Conservation (phyloP, 2,113 vertebrate genomes). For the Garra rufa region DNA sequence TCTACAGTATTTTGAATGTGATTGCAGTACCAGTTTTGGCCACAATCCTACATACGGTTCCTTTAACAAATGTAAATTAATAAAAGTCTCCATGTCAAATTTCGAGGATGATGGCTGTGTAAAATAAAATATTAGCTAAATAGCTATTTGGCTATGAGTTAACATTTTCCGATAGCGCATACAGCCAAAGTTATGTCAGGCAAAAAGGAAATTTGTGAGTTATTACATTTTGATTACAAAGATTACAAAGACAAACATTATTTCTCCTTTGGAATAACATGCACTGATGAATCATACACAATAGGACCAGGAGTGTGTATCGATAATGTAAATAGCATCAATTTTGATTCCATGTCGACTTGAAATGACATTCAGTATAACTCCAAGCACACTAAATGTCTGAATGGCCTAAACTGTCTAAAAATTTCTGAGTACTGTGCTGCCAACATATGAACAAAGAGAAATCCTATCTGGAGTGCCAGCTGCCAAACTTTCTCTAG, state of each 20-base stretch:
- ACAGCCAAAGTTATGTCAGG: neutral
- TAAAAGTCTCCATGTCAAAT: neutral
- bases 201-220: neutral
- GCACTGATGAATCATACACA: slow-evolving; percentile 6
- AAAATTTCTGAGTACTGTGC: neutral
- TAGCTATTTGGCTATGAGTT: neutral
- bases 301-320: neutral
- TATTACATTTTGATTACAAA: neutral
- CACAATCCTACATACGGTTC: no score
- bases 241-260: slow-evolving; percentile 7
- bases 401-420: neutral
- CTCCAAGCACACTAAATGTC: neutral
- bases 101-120: neutral
- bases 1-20: no score
- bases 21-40: no score
- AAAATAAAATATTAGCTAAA: neutral
- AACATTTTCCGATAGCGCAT: neutral
- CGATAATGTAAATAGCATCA: neutral
- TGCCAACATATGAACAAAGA: slow-evolving; percentile 24
- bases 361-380: slow-evolving; percentile 14
- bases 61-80: neutral
- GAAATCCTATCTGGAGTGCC: slow-evolving; percentile 35
- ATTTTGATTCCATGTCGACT: neutral
- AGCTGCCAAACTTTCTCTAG: slow-evolving; percentile 24
- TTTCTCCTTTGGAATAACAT: neutral